Base-by-base conservation (phyloP, 1,140 invertebrate species). In the Druon quercuslanigerum region DNA sequence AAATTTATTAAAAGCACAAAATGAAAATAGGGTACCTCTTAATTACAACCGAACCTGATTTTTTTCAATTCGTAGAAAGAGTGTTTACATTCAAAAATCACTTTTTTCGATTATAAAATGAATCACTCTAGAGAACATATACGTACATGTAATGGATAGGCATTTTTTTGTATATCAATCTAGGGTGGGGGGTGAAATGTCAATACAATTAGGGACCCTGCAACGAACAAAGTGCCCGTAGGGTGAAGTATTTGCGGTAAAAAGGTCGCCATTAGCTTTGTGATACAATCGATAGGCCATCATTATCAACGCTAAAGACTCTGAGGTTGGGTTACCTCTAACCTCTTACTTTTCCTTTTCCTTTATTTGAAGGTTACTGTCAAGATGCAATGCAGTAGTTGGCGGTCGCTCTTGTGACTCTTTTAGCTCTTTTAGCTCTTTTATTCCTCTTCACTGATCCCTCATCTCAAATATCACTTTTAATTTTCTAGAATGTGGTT, bases 261-360 rank as follows among this genome's bases (percentile, higher is more conserved):
- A 66, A 66, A 33, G 60, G 25, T 66, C 40, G 6, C 40, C 9
- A 33, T 66, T 66, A 66, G 33, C 60, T 8, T 33, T 20, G 33
- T 25, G 40, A 66, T 66, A 46, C 60, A 66, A 66, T 66, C 60
- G 60, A 66, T 66, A 66, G 40, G 60, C 25, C 33, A 66, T 66
- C 60, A 66, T 66, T 66, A 40, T 66, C 60, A 40, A 66, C 14
- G 8, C 25, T 33, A 46, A 40, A 66, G 25, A n/a, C 16, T 46
- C 60, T 40, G 25, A 66, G 60, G 60, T 66, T 40, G 33, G 4
- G 60, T 66, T 25, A 66, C 60, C 33, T 66, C 14, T 8, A 20
- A 66, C 25, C 60, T 66, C 33, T 8, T 13, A 13, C 60, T 40
- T 46, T 40, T 66, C 13, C 60, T 40, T 46, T 40, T 66, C 13